Conservation (phyloP, 1,140 invertebrate genomes). For the Pseudomyrmex flavicornis region DNA sequence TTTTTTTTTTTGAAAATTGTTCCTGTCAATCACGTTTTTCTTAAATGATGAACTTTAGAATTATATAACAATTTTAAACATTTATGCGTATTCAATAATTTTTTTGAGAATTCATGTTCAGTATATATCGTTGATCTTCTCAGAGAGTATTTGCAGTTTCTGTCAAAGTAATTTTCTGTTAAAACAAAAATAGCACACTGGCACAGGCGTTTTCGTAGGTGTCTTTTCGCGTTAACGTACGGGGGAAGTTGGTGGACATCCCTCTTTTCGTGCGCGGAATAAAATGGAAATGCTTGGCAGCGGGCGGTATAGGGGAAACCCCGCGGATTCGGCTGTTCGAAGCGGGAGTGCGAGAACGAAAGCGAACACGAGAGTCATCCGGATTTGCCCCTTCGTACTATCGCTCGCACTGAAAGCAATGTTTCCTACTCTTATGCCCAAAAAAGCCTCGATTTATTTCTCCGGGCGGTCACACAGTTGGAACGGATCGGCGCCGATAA, state of each 20-base stretch:
- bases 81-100: background rate
- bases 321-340: conserved; percentile 70
- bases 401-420: conserved; percentile 40
- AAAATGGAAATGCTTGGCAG: conserved; percentile 80
- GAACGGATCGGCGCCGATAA: conserved; percentile 17
- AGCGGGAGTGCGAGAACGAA: conserved; percentile 40
- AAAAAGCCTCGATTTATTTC: conserved; percentile 67
- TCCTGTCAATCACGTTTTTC: no score
- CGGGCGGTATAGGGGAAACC: conserved; percentile 77
- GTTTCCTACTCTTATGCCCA: conserved; percentile 38
- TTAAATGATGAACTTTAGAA: no score
- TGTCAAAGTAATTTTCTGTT: conserved; percentile 44
- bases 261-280: conserved; percentile 62
- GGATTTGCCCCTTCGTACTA: conserved; percentile 56
- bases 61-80: no score
- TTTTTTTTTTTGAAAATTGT: background rate
- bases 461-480: conserved; percentile 31
- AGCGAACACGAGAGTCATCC: conserved; percentile 55
- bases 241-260: conserved; percentile 38
- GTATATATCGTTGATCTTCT: background rate
- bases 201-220: conserved; percentile 45
- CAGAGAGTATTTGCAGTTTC: background rate
- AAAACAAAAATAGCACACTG: conserved; percentile 47
- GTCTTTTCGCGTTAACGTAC: conserved; percentile 56
- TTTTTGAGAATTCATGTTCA: background rate